Base-by-base conservation (phyloP, 2,113 vertebrate genomes). In the Echinops telfairi region DNA sequence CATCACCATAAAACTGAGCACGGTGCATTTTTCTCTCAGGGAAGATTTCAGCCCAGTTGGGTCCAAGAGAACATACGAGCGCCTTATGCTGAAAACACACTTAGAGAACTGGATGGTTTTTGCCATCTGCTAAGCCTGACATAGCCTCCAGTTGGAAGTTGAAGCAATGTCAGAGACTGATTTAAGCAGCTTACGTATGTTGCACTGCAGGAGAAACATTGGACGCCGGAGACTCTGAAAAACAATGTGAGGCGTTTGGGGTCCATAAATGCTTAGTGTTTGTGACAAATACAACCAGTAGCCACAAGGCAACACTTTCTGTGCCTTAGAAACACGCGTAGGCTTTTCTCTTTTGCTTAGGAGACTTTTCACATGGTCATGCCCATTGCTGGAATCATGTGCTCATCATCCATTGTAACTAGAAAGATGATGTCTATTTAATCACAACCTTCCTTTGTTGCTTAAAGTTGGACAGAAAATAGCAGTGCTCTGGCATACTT, bases 121-220 rank as follows among this genome's bases (percentile, higher is more conserved):
- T 82, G 75, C 94, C 96, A 96, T 95, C 94, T 96, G 96, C 92
- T 94, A 91, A 92, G 64, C 86, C 75, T 90, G 64, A 10, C 76
- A 90, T 89, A 83, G 89, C 90, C 96, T 95, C 92, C 90, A 95
- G 83, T 96, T 95, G 93, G 86, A 95, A 94, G 92, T 31, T 77
- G 93, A 95, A 90, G 83, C 40, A 16, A 95, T 94, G 94, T 95
- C 93, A 96, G 90, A 93, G 88, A 82, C 95, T 96, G 95, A 96
- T 95, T 96, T 95, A 94, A 96, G 89, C 90, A 94, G 88, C 93
- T 93, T 92, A 95, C 95, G 95, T 96, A 94, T 96, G 97, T 90
- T 92, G 75, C 93, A 81, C 83, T 79, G 90, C 80, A 92, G 96
- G 96, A 95, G 94, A 94, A 93, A 47, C 93, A 95, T 25, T 94